These are phyloP conservation scores for Cryptotermes secundus DNA, from an alignment of 1,140 invertebrate genomes.

Conservation along the genomic window DNA sequence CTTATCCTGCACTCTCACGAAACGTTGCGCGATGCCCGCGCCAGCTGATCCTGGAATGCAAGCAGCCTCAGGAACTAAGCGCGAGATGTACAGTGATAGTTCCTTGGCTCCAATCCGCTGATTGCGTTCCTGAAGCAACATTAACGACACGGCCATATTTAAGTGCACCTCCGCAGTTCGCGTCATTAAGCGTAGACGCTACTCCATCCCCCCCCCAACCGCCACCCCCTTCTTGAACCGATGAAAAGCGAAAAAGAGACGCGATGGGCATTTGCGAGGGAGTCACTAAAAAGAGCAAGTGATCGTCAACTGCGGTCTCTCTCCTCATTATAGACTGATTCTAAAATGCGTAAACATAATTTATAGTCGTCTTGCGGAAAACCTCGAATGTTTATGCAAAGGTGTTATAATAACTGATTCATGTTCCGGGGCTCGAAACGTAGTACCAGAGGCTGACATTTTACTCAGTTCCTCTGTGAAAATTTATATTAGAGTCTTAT, in stretches of 20 bases:
- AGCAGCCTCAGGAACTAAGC: too few species aligned
- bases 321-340: not conserved
- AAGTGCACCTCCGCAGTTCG: not conserved
- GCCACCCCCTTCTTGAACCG: not conserved
- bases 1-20: too few species aligned
- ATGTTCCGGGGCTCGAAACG: too few species aligned
- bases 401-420: too few species aligned
- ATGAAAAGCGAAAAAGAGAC: not conserved
- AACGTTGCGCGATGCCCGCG: too few species aligned
- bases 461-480: too few species aligned
- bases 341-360: not conserved
- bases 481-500: too few species aligned
- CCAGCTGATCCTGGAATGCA: too few species aligned
- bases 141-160: not conserved
- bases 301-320: not conserved
- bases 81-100: too few species aligned
- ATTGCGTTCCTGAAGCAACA: not conserved
- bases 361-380: too few species aligned
- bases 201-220: not conserved
- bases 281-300: not conserved
- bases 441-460: too few species aligned
- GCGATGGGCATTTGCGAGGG: constrained; percentile 7
- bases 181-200: not conserved
- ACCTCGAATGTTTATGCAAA: too few species aligned
- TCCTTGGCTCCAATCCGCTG: not conserved